Evolutionary conservation across 2,888 invertebrate species (phyloP), one percentile per base, ranked within the genome.

Genomic region (Scaptomyza parva): DNA sequence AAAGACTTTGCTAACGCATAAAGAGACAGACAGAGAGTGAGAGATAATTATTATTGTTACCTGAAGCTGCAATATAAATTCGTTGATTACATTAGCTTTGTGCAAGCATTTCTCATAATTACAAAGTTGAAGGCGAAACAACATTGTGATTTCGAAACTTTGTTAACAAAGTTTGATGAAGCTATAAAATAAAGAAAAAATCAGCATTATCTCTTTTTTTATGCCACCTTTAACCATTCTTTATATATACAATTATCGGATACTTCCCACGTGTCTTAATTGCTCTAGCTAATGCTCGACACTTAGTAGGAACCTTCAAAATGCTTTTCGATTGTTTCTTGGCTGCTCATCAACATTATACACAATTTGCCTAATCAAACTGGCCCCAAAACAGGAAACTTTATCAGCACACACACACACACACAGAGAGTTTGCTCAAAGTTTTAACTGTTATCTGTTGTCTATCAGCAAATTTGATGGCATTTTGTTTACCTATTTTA

Each of bases 381-480:
- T 70, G 77, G 77, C 54, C 47, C 53, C 39, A 65, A 57, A 70
- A 70, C 47, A 14, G 58, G 37, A 24, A 44, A 60, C 54, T 55
- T 70, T 70, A 47, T 55, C 17, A 59, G 52, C 48, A 51, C 26
- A 44, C 28, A 9, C 39, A 40, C 39, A 28, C 17, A 50, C 3
- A 35, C 35, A 62, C 47, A 41, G 41, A 60, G 40, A 70, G 88
- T 87, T 82, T 82, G 69, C 65, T 17, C 51, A 83, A 83, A 87
- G 82, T 87, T 83, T 87, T 76, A 83, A 73, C 83, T 70, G 70
- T 85, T 87, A 83, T 87, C 82, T 87, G 88, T 78, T 87, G 87
- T 87, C 87, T 85, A 83, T 83, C 88, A 82, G 82, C 65, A 85
- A 78, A 83, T 87, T 82, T 83, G 78, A 87, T 87, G 86, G 86